Conservation (phyloP, 2,888 invertebrate species). For the Aspidapion aeneum region DNA sequence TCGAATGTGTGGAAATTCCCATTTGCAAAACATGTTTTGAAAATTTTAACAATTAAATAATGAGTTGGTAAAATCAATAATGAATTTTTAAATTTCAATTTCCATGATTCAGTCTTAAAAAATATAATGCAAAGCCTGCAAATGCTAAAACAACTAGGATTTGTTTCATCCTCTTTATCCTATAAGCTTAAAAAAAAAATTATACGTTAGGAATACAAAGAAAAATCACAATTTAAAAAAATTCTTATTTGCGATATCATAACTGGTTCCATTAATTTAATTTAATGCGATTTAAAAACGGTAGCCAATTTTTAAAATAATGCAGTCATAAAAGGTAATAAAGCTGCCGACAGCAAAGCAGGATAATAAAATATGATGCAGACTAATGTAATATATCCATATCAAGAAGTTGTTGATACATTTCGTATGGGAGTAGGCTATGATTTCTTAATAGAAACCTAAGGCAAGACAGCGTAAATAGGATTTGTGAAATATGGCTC, state of each 20-base stretch:
- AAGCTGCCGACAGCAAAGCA: background rate
- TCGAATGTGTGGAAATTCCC: no score
- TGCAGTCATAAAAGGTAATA: background rate
- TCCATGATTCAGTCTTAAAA: no score
- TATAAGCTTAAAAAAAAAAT: no score
- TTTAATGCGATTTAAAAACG: background rate
- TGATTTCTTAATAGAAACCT: background rate
- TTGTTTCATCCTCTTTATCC: no score
- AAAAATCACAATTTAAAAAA: no score
- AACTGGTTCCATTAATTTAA: background rate
- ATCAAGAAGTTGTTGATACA: background rate
- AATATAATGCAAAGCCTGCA: no score
- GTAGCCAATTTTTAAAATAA: background rate
- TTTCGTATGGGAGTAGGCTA: background rate
- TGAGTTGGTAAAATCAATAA: no score
- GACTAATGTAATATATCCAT: background rate
- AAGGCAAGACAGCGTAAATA: background rate
- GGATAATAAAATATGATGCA: background rate
- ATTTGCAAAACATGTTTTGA: no score
- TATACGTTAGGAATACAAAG: no score
- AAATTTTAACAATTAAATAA: no score
- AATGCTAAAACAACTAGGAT: no score
- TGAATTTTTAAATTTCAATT: no score
- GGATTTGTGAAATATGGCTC: background rate
- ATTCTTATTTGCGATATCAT: background rate